Evolutionary conservation across 2,113 vertebrate species (phyloP).

Genomic region (Toxostoma redivivum): DNA sequence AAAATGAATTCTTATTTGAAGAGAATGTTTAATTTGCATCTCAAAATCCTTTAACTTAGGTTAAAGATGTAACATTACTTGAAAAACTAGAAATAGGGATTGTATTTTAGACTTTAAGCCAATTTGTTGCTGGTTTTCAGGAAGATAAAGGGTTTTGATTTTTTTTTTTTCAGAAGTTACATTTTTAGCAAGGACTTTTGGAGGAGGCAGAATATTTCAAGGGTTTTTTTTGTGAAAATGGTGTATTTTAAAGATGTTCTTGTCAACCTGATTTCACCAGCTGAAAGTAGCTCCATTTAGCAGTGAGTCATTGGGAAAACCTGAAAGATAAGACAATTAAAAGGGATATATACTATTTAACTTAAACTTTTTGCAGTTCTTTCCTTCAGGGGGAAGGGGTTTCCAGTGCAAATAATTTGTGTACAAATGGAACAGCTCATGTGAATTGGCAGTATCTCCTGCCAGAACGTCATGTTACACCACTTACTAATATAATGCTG

Average conservation of each 20-base stretch:
- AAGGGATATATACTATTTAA: neutral
- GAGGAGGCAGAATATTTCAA: neutral
- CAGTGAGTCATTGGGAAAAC: neutral
- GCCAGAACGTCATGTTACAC: neutral
- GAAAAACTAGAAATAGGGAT: neutral
- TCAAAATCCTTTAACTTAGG: neutral
- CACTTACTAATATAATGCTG: neutral
- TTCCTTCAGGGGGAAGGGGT: rapidly evolving
- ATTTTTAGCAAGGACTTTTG: neutral
- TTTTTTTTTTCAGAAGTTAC: neutral
- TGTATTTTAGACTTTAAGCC: neutral
- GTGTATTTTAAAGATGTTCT: neutral
- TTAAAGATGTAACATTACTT: neutral
- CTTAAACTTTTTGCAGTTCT: neutral
- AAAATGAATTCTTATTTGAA: neutral
- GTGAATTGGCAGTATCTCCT: neutral
- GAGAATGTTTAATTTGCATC: neutral
- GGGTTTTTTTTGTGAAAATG: neutral
- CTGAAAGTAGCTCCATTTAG: neutral
- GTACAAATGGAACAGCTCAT: neutral
- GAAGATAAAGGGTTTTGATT: neutral
- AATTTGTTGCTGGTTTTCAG: neutral
- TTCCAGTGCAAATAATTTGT: neutral
- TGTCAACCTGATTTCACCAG: neutral
- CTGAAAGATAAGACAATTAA: neutral